These are phyloP conservation scores for Helicolenus hilgendorfi DNA, from an alignment of 2,797 vertebrate species.

Conservation along the genomic window DNA sequence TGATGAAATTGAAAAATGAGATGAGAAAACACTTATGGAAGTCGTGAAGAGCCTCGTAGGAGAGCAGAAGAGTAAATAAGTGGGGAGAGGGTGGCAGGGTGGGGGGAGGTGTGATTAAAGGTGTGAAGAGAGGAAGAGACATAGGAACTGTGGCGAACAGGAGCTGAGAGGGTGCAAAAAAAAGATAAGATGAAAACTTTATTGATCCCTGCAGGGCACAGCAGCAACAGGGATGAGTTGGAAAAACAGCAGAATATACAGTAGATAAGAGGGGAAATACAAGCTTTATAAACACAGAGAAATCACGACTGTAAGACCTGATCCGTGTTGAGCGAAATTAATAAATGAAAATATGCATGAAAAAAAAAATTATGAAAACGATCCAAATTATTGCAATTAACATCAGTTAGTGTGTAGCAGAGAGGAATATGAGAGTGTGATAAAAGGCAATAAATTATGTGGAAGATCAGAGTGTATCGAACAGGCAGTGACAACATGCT, in stretches of 20 bases:
- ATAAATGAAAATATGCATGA: slow-evolving; percentile 16
- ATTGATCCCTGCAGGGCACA: slow-evolving; percentile 47
- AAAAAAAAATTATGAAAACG: slow-evolving; percentile 24
- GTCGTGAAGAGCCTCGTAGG: background rate
- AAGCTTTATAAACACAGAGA: background rate
- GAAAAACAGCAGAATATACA: slow-evolving; percentile 3
- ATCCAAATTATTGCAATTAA: slow-evolving; percentile 12
- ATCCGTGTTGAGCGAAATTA: background rate
- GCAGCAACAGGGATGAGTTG: slow-evolving; percentile 9
- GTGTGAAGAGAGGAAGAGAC: slow-evolving; percentile 23
- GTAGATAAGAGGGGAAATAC: slow-evolving; percentile 11
- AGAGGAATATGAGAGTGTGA: background rate
- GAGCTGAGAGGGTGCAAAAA: slow-evolving; percentile 25
- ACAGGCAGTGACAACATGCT: background rate
- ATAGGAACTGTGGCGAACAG: slow-evolving; percentile 4
- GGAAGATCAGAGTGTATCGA: background rate
- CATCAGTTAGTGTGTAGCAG: background rate
- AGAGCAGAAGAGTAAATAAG: slow-evolving; percentile 1
- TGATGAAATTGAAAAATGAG: background rate
- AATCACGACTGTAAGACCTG: background rate
- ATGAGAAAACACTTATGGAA: background rate
- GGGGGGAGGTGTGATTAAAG: slow-evolving; percentile 41
- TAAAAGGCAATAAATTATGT: background rate
- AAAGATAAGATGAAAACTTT: slow-evolving; percentile 51
- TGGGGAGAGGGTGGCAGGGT: background rate